These are phyloP conservation scores for Carlito syrichta DNA, from an alignment of 2,113 vertebrate genomes.

Conservation along the genomic window DNA sequence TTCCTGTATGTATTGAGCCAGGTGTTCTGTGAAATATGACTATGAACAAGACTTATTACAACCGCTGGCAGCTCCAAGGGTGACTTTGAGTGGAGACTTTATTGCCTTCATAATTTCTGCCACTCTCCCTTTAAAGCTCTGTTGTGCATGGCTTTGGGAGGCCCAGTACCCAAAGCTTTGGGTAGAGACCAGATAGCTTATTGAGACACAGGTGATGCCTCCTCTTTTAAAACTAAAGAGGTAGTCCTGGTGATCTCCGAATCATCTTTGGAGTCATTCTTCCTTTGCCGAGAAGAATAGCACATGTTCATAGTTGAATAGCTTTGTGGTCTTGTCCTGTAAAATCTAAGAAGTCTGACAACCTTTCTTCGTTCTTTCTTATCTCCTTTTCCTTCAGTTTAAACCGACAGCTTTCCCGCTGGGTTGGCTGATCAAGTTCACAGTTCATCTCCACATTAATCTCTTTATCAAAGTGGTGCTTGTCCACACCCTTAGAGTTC, in stretches of 20 bases:
- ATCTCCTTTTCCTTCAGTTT: neutral
- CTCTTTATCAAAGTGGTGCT: neutral
- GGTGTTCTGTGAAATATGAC: neutral
- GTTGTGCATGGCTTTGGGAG: neutral
- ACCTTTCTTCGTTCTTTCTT: neutral
- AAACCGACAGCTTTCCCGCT: neutral
- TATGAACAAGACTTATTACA: neutral
- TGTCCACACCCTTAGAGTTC: neutral
- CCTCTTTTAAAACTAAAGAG: neutral
- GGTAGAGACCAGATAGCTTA: neutral
- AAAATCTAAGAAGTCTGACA: neutral
- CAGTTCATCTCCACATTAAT: neutral
- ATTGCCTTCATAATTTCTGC: neutral
- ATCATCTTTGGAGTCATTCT: neutral
- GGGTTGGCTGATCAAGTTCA: neutral
- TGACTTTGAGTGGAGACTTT: neutral
- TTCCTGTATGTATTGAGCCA: neutral
- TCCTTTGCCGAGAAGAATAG: neutral
- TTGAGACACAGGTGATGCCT: neutral
- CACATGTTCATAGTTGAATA: neutral
- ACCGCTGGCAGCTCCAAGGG: neutral
- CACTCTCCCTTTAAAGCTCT: neutral
- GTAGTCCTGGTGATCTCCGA: neutral
- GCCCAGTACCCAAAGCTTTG: too few species aligned
- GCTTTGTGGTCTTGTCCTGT: neutral